Conservation (phyloP, 2,113 vertebrate species). For the Pyxicephalus adspersus region DNA sequence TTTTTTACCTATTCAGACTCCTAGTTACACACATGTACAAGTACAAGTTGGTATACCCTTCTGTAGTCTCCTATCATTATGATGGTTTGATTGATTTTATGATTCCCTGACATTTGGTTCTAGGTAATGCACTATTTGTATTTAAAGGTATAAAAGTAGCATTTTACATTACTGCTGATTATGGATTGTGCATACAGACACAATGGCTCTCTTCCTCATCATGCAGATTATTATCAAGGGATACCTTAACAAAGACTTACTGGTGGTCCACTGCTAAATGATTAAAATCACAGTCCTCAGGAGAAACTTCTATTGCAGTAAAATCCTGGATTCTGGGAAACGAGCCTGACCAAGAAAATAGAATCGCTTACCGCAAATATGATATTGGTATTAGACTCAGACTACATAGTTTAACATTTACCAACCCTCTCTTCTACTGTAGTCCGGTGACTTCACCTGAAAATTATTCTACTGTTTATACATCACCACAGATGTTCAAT, state of each 20-base stretch:
- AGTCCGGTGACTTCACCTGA: slow-evolving; percentile 65
- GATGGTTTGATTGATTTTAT: neutral
- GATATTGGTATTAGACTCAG: slow-evolving; percentile 67
- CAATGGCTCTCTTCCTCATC: slow-evolving; percentile 34
- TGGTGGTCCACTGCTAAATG: slow-evolving; percentile 55
- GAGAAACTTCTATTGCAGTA: slow-evolving; percentile 69
- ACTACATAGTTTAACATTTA: slow-evolving; percentile 56
- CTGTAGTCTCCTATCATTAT: too few relatives aligned
- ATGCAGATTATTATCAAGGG: slow-evolving; percentile 47
- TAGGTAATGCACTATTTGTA: neutral
- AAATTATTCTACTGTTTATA: slow-evolving; percentile 65
- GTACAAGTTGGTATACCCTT: too few relatives aligned
- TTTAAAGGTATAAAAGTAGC: slow-evolving; percentile 8
- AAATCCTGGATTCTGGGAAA: slow-evolving; percentile 69
- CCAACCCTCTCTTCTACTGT: slow-evolving; percentile 58
- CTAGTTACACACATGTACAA: too few relatives aligned
- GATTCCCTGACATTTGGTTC: slow-evolving; percentile 16
- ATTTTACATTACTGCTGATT: slow-evolving; percentile 6
- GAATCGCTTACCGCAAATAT: slow-evolving; percentile 72
- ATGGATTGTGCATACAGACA: slow-evolving; percentile 16
- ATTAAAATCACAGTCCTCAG: slow-evolving; percentile 60
- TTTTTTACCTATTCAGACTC: too few relatives aligned
- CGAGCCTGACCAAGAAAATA: slow-evolving; percentile 71
- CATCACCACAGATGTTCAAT: slow-evolving; percentile 15
- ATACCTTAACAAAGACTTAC: slow-evolving; percentile 23